Percentiles rank a stretch among this genome's conserved stretches.
These are phyloP conservation scores for Lasioglossum figueresi DNA, from an alignment of 2,888 invertebrate species.

Conservation along the genomic window DNA sequence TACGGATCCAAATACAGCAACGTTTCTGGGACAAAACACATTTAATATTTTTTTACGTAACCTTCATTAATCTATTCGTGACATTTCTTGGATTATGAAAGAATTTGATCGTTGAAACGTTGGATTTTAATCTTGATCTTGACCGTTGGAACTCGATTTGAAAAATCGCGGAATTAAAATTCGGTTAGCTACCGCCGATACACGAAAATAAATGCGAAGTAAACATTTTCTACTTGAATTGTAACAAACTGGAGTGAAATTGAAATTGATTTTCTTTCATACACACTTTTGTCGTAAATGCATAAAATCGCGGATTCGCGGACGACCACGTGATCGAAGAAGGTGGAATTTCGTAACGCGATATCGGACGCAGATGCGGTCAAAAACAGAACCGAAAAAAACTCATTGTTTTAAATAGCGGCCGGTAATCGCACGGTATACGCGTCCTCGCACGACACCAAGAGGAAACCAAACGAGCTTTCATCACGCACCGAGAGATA, in stretches of 20 bases:
- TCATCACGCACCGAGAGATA: slow-evolving; percentile 49
- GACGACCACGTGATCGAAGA: not conserved
- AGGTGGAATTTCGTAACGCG: slow-evolving; percentile 4
- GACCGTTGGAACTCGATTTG: not conserved
- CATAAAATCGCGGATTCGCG: not conserved
- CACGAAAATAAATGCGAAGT: not conserved
- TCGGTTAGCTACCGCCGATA: not conserved
- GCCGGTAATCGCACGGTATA: slow-evolving; percentile 11
- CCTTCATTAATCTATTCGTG: not conserved
- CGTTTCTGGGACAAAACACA: not conserved
- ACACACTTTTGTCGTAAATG: too few species aligned
- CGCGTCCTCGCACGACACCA: slow-evolving; percentile 25
- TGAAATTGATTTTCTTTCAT: too few species aligned
- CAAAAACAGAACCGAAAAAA: not conserved
- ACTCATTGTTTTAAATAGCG: slow-evolving; percentile 18
- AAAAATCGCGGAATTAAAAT: not conserved
- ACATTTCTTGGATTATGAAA: not conserved
- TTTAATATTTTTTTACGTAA: not conserved
- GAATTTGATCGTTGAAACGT: not conserved
- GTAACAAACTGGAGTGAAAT: too few species aligned
- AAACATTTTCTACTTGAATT: too few species aligned
- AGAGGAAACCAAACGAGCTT: slow-evolving; percentile 41
- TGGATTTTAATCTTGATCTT: not conserved
- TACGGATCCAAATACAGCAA: not conserved
- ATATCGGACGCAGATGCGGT: not conserved